These are phyloP conservation scores for Cordilura impudica DNA, from an alignment of 2,888 invertebrate species.

Conservation along the genomic window DNA sequence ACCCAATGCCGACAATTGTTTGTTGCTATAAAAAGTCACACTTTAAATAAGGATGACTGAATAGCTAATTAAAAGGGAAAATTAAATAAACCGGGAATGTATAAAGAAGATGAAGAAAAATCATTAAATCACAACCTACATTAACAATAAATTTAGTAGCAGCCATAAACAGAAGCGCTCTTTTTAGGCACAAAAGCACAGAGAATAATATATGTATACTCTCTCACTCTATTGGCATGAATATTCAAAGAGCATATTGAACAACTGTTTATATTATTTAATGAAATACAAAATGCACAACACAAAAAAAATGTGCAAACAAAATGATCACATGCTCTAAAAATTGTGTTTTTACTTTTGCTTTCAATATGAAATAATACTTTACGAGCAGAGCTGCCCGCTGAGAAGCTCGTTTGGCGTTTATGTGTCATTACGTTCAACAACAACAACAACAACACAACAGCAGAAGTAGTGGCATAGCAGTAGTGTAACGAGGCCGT, in stretches of 20 bases:
- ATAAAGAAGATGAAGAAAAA: constrained; percentile 12
- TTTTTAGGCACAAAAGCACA: neutral
- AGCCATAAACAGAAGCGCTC: constrained; percentile 24
- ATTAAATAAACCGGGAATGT: neutral
- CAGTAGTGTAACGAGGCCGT: constrained; percentile 58
- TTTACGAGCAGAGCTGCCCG: constrained; percentile 29
- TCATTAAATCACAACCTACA: constrained; percentile 60
- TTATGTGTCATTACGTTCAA: constrained; percentile 57
- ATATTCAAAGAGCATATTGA: neutral
- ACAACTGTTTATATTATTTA: constrained; percentile 39
- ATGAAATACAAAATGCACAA: neutral
- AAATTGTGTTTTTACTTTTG: constrained; percentile 73
- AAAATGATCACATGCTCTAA: constrained; percentile 59
- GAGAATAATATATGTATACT: neutral
- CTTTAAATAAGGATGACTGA: too few species aligned
- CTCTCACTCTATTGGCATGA: neutral
- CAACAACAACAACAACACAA: constrained; percentile 3
- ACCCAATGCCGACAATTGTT: too few species aligned
- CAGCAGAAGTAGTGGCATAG: constrained; percentile 9
- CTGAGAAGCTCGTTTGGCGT: constrained; percentile 37
- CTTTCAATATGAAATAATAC: constrained; percentile 77
- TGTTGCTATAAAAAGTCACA: too few species aligned
- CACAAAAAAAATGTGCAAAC: neutral
- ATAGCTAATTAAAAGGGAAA: neutral
- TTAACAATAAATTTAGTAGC: constrained; percentile 61